phyloP scores from a whole-genome alignment of 2,113 vertebrate genomes.

The Micronisus gabar region DNA sequence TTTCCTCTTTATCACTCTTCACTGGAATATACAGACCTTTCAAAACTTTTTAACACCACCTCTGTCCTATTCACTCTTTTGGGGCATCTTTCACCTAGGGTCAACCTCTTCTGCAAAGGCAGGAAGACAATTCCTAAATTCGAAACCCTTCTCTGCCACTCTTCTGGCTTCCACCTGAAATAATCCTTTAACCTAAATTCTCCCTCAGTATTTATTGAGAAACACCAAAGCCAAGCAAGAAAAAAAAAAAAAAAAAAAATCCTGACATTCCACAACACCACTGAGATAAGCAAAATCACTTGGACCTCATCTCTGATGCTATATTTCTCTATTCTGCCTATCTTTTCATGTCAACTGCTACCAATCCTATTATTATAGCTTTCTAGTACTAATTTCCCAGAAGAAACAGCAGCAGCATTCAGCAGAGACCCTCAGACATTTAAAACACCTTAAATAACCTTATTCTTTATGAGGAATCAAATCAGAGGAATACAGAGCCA shows the following conservation, averaged over 20 bases:
- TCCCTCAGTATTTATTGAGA: neutral
- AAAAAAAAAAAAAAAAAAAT: neutral
- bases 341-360: neutral
- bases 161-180: neutral
- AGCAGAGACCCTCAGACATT: neutral
- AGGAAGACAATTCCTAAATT: neutral
- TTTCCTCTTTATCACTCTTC: neutral
- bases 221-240: neutral
- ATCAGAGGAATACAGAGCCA: neutral
- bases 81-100: neutral
- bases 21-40: neutral
- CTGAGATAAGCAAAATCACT: neutral
- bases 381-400: neutral
- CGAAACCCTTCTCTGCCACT: neutral
- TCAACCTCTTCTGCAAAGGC: neutral
- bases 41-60: neutral
- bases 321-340: neutral
- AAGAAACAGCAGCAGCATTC: neutral
- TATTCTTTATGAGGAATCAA: neutral
- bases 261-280: neutral
- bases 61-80: neutral
- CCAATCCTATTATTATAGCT: neutral
- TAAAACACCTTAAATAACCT: neutral
- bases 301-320: neutral
- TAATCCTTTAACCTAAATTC: neutral